These are phyloP conservation scores for Perccottus glenii DNA, from an alignment of 2,113 vertebrate species.

Conservation along the genomic window DNA sequence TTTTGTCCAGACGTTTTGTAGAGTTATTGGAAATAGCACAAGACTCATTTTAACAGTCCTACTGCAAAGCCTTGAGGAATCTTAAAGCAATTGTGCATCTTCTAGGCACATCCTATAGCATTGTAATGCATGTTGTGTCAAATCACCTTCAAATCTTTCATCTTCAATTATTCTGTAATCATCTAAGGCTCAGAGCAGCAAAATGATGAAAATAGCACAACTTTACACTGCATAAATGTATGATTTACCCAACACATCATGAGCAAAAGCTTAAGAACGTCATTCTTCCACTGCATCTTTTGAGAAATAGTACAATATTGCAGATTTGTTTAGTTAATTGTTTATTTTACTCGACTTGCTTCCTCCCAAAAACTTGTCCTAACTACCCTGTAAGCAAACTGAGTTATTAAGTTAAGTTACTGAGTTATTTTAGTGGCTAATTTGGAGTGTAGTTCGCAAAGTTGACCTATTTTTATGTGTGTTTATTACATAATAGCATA, in stretches of 20 bases:
- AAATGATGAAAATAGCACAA: not conserved
- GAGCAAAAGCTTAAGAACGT: no score
- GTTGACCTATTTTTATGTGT: no score
- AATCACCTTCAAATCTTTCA: not conserved
- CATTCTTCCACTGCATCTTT: no score
- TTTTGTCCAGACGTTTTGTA: slow-evolving; percentile 26
- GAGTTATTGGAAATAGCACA: not conserved
- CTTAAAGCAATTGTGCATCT: not conserved
- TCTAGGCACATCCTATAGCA: not conserved
- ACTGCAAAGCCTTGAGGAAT: not conserved
- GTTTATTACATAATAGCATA: no score
- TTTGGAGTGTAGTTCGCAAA: no score
- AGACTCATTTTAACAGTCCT: not conserved
- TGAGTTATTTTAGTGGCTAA: no score
- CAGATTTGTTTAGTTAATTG: no score
- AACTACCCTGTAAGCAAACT: no score
- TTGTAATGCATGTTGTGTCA: not conserved
- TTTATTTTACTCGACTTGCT: no score
- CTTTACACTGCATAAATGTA: not conserved
- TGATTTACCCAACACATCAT: not conserved
- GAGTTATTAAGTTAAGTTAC: no score
- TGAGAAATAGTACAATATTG: no score
- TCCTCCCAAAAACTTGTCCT: no score
- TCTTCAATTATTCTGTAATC: not conserved
- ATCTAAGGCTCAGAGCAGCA: not conserved